Conservation (phyloP, 1,140 invertebrate genomes). For the Eufriesea mexicana region DNA sequence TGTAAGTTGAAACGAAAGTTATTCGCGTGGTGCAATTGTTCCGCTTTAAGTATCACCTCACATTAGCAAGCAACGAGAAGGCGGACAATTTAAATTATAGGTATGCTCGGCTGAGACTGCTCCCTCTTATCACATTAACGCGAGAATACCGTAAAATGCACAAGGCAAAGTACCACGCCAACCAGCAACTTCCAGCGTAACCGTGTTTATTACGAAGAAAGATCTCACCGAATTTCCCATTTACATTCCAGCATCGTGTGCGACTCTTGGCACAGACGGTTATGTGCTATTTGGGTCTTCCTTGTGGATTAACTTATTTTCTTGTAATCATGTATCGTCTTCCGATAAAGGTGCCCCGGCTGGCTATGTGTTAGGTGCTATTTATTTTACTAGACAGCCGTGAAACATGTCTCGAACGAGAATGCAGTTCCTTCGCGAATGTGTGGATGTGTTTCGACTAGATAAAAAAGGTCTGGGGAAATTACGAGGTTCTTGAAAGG, state of each 20-base stretch:
- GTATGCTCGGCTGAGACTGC: slow-evolving; percentile 54
- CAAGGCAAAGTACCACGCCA: slow-evolving; percentile 44
- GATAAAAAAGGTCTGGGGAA: no score
- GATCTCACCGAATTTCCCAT: slow-evolving; percentile 62
- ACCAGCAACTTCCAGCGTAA: slow-evolving; percentile 56
- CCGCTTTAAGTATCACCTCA: slow-evolving; percentile 59
- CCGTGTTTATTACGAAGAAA: slow-evolving; percentile 60
- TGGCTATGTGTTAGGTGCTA: no score
- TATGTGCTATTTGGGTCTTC: slow-evolving; percentile 18
- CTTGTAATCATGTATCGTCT: slow-evolving; percentile 25
- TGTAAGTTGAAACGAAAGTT: slow-evolving; percentile 39
- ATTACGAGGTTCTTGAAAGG: no score
- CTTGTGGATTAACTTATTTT: slow-evolving; percentile 33
- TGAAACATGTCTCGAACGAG: background rate
- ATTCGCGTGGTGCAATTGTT: slow-evolving; percentile 51
- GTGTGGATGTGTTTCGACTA: no score
- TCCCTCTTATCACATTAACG: slow-evolving; percentile 67
- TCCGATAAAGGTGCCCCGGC: slow-evolving; percentile 3
- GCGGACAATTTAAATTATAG: slow-evolving; percentile 67
- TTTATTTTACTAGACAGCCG: background rate
- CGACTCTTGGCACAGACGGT: slow-evolving; percentile 51
- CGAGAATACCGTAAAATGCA: slow-evolving; percentile 63
- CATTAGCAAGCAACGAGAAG: slow-evolving; percentile 60
- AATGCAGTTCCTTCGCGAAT: background rate
- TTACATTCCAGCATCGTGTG: slow-evolving; percentile 59